Base-by-base conservation (phyloP, 1,140 invertebrate species). In the Latrodectus geometricus region DNA sequence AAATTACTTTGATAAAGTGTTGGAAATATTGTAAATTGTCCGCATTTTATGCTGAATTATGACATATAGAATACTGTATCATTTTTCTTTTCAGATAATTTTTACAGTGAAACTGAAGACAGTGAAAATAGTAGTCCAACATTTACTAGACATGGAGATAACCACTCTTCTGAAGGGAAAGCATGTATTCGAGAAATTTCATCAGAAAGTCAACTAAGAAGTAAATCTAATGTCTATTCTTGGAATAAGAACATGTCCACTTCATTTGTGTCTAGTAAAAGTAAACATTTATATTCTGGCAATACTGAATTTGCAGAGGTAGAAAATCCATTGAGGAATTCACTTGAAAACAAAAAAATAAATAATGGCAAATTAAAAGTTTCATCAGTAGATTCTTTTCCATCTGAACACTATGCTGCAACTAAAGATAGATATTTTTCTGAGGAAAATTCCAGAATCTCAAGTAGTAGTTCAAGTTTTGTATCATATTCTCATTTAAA, bases 41-140 rank as follows among this genome's bases (percentile, higher is more conserved):
- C n/a, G n/a, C n/a, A n/a, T n/a, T n/a, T n/a, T n/a, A n/a, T n/a
- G n/a, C n/a, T n/a, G n/a, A n/a, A n/a, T n/a, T n/a, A n/a, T n/a
- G n/a, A n/a, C 17, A 61, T 61, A 61, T 61, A 11, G 17, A n/a
- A n/a, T 15, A 65, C 2, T 65, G 14, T 65, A 48, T 48, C 17
- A 68, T 79, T 68, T 65, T 69, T 20, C 48, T 73, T 90, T 90
- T 72, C 87, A 91, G 92, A 90, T 89, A 93, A 93, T 84, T 93
- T 96, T 79, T 97, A 95, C 90, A 97, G 91, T 89, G 91, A 92
- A 87, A 91, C 90, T 87, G 91, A 91, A 75, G 90, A 91, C 50
- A 95, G 76, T 95, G 96, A 91, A 95, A 74, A 68, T 23, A 70
- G 79, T 8, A 82, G 78, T 56, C 87, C 87, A 61, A 61, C 65